A percentile compares a stretch with the other conserved stretches of the same genome.
These are phyloP conservation scores for Anodontia alba DNA, from an alignment of 2,888 invertebrate genomes.

Conservation along the genomic window DNA sequence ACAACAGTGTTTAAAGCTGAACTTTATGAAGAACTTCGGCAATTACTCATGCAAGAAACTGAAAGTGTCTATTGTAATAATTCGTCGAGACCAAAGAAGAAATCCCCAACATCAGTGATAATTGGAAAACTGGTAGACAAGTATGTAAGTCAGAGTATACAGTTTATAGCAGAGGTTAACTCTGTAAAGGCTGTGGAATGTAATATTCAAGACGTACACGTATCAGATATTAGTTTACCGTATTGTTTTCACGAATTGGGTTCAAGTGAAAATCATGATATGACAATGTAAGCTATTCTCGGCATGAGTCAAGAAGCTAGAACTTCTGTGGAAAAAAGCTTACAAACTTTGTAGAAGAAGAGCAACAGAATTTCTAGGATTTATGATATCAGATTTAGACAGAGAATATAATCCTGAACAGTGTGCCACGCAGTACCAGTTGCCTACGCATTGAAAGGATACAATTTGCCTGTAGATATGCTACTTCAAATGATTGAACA, in stretches of 20 bases:
- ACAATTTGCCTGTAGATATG: constrained; percentile 29
- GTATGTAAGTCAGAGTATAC: not conserved
- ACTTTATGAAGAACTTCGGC: not conserved
- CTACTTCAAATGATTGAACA: constrained; percentile 31
- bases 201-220: not conserved
- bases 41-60: not conserved
- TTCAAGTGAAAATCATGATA: not conserved
- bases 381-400: constrained; percentile 46
- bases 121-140: not conserved
- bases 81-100: not conserved
- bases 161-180: not conserved
- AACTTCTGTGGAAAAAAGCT: not conserved
- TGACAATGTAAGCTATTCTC: no score
- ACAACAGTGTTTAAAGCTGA: constrained; percentile 12
- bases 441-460: constrained; percentile 49
- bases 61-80: not conserved
- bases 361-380: constrained; percentile 48
- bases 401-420: constrained; percentile 11
- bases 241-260: not conserved
- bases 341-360: constrained; percentile 10
- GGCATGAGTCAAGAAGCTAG: not conserved
- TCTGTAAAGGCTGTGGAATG: not conserved
- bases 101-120: not conserved
- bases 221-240: not conserved
- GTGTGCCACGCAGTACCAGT: constrained; percentile 31